A percentile compares a stretch with the other conserved stretches of the same genome.
These are phyloP conservation scores for Gobio occitaniae DNA, from an alignment of 2,797 vertebrate genomes.

Conservation along the genomic window DNA sequence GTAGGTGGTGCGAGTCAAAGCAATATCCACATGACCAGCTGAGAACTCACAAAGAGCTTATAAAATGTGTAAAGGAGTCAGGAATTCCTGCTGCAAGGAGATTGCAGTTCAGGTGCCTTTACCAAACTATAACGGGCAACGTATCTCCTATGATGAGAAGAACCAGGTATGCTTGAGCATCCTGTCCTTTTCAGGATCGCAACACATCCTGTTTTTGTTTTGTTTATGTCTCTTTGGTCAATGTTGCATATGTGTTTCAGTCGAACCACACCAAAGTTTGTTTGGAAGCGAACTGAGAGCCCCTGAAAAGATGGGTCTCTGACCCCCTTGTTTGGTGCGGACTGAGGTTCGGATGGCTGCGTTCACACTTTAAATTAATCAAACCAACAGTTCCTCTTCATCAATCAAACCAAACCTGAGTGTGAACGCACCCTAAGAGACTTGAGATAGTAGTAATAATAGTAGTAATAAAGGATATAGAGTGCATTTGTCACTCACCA, in stretches of 20 bases:
- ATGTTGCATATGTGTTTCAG: neutral
- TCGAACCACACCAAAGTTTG: neutral
- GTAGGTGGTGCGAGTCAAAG: too few relatives aligned
- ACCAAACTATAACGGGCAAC: neutral
- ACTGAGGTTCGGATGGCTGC: neutral
- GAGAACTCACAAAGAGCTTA: neutral
- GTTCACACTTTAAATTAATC: neutral
- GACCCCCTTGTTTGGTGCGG: too few relatives aligned
- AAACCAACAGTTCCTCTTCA: neutral
- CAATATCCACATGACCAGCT: neutral
- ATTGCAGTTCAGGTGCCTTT: too few relatives aligned
- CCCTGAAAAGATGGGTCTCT: neutral
- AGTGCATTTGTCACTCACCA: slow-evolving; percentile 13
- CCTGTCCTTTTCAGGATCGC: neutral
- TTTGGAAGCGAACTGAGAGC: neutral
- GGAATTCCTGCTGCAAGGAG: neutral
- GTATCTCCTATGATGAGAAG: neutral
- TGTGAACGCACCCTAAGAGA: neutral
- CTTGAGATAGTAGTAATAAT: neutral
- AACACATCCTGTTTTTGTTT: neutral
- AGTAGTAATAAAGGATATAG: neutral
- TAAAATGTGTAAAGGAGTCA: neutral
- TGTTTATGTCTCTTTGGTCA: neutral
- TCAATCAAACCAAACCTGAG: neutral
- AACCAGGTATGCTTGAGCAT: neutral